Conservation (phyloP, 1,140 invertebrate species). For the fruit fly (Drosophila melanogaster) region DNA sequence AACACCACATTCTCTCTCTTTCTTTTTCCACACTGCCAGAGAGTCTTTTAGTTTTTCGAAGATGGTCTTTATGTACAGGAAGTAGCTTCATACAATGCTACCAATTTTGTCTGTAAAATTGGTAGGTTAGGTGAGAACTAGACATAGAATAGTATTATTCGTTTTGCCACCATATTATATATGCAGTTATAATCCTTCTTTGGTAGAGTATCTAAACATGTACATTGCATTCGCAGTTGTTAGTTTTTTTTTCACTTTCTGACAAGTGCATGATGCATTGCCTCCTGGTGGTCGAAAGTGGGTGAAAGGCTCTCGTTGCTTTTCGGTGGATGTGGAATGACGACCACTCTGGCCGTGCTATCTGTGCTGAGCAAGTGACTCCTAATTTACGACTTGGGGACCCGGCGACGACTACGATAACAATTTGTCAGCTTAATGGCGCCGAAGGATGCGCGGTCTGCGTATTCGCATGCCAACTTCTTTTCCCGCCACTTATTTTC, state of each 20-base stretch:
- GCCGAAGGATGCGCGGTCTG: constrained; percentile 65
- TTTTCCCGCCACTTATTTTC: not conserved
- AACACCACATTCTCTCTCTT: constrained; percentile 46
- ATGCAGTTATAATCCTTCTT: too few species aligned
- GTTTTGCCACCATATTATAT: too few species aligned
- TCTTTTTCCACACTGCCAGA: constrained; percentile 8
- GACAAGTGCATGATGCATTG: constrained; percentile 83
- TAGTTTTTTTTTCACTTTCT: constrained; percentile 52
- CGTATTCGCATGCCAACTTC: constrained; percentile 8
- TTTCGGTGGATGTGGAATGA: constrained; percentile 14
- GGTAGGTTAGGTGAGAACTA: too few species aligned
- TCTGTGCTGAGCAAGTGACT: constrained; percentile 45
- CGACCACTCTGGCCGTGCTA: constrained; percentile 16
- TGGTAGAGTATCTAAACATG: constrained; percentile 8
- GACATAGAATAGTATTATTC: too few species aligned
- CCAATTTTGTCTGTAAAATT: too few species aligned
- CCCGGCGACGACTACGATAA: constrained; percentile 64
- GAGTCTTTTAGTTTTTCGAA: constrained; percentile 5
- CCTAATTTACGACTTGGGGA: constrained; percentile 75
- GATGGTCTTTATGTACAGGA: not conserved
- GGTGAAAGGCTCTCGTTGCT: constrained; percentile 69
- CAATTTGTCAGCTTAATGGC: constrained; percentile 83
- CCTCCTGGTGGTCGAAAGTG: constrained; percentile 68
- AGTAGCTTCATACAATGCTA: not conserved
- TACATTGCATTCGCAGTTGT: constrained; percentile 23